Base-by-base conservation (phyloP, 2,888 invertebrate genomes). In the Lasioglossum calceatum region DNA sequence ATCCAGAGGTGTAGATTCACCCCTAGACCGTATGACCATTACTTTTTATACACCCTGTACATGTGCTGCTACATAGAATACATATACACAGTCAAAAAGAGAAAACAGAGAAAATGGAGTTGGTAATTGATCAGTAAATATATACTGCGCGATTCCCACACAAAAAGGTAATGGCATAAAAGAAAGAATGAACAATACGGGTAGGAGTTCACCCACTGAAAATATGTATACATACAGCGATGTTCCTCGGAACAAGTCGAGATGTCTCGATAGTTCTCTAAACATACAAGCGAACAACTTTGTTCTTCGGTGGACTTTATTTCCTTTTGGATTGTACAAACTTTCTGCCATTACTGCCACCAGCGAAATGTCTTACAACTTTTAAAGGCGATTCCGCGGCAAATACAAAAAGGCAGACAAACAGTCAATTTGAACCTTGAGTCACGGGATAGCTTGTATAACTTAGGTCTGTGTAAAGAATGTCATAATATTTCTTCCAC, bases 251-350 rank as follows among this genome's bases (percentile, higher is more conserved):
- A 32, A 32, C 16, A 64, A 64, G 8, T 8, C 32, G 32, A 64
- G 64, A 27, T 16, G 64, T 16, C 32, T 36, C 8, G 64, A 64
- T 36, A 64, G 19, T 19, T 32, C 32, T 32, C 32, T 32, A 32
- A 64, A 64, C 19, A 32, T 64, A 64, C 64, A 64, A 64, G 32
- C 64, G 36, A 64, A 64, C 64, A 64, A 64, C 8, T 64, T 64
- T 64, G 32, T 64, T 64, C 64, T 7, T 36, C 64, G 64, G 8
- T 8, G 16, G 32, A 64, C 19, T 64, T 64, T 64, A 32, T 64
- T 32, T 36, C 16, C 19, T 64, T 64, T 64, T 64, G 7, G 16
- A 64, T 16, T 64, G 64, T 3, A 64, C 64, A 36, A 64, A 64
- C 64, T 64, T 64, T 32, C 32, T 64, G 32, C 64, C 64, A 36